Evolutionary conservation across 2,888 invertebrate species (phyloP), one percentile per base, ranked within the genome.

Genomic region (Conops quadrifasciatus): DNA sequence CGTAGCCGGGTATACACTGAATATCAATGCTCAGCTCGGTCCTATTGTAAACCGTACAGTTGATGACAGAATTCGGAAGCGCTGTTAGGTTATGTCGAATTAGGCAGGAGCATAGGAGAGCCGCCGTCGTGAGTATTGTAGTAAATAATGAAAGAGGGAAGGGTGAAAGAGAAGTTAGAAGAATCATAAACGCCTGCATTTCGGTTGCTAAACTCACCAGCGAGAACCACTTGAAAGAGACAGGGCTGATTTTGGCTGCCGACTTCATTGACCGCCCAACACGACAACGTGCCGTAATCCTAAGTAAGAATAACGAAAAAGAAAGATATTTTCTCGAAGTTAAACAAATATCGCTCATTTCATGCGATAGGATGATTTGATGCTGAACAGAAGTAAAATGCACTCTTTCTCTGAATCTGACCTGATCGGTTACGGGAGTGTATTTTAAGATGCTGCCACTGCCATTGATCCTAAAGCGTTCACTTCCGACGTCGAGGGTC

Each of bases 231-330:
- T 86, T 94, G 94, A 87, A 94, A 95, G 82, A 94, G 89, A 84
- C 95, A 96, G 15, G 95, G 95, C 76, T 91, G 89, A 76, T 91
- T 87, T 85, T 95, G 95, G 71, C 91, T 88, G 75, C 95, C 95
- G 71, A 95, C 94, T 79, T 91, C 89, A 87, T 95, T 96, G 78
- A 91, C 88, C 16, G 94, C 95, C 88, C 94, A 91, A 85, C 96
- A 96, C 45, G 94, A 94, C 70, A 96, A 87, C 21, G 94, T 94
- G 72, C 96, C 96, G 86, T 95, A 96, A 88, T 95, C 95, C 85
- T 85, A 75, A 26, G 47, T 53, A 47, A 43, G 56, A 67, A 26
- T 66, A 60, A 63, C 15, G 11, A 7, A 58, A 24, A 24, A 58
- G 4, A 58, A 16, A 51, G 4, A 36, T 36, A 36, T 36, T 36